Base-by-base conservation (phyloP, 2,888 invertebrate species). In the Clistopyga incitator region DNA sequence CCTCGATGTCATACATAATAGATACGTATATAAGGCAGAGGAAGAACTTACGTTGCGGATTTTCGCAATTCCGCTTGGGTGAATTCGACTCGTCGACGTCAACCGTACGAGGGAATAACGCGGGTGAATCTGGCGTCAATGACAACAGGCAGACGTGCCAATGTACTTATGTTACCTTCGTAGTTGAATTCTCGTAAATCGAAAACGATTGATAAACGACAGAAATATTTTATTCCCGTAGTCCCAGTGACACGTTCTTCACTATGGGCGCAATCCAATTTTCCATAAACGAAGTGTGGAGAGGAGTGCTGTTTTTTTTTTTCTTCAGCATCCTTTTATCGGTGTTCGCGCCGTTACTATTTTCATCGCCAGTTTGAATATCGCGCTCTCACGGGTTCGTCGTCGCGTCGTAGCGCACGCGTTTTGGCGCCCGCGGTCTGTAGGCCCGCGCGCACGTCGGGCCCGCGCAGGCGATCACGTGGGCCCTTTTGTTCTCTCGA, bases 41-140 rank as follows among this genome's bases (percentile, higher is more conserved):
- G 70, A 70, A 68, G 18, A 29, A 82, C 74, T 78, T 82, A 75
- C n/a, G 59, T 78, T 50, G 54, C 18, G 20, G 54, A 65, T 77
- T 81, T 77, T 72, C 18, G 18, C 34, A 47, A 74, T 79, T 59
- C 56, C 72, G 56, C 56, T 13, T 67, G 29, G 29, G 18, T 34
- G 56, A 47, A 65, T 34, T 74, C 72, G 42, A 23, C 34, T 34
- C 15, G 18, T 38, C 64, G 38, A 38, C 64, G 64, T 20, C 64
- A 42, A 34, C 25, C 61, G 15, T 29, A 34, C 25, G 61, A 61
- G 2, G 8, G 34, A 34, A n/a, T n/a, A n/a, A 13, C 34, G 25
- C 15, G 25, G 29, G 29, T 6, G 34, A 34, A 61, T 6, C 29
- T 4, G 13, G 61, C 64, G 42, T 65, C 64, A 18, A 65, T 65